phyloP scores from a whole-genome alignment of 37 sponge, comb jelly and placozoan genomes.

The Lycopodina hypogea region DNA sequence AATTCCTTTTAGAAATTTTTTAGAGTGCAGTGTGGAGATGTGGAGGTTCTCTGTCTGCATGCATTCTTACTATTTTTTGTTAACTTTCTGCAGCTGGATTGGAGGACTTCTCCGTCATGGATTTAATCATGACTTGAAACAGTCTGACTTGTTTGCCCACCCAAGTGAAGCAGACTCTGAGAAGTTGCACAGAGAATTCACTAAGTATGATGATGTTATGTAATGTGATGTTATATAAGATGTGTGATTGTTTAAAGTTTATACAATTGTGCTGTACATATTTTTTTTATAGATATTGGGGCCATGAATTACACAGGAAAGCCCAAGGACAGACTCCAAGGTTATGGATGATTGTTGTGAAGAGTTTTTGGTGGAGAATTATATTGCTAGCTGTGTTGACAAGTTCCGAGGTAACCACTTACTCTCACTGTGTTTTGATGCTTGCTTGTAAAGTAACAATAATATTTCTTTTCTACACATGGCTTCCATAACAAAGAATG shows the following conservation, averaged over 20 bases:
- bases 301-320: slow-evolving; percentile 25
- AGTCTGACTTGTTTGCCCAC: slow-evolving; percentile 48
- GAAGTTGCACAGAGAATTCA: slow-evolving; percentile 34
- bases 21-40: no score
- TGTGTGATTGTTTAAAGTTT: no score
- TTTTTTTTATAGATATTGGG: slow-evolving; percentile 28
- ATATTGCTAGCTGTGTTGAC: slow-evolving; percentile 21
- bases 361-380: slow-evolving; percentile 45
- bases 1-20: no score
- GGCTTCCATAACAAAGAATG: no score
- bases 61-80: no score
- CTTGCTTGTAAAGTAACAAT: no score
- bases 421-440: no score
- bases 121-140: slow-evolving; percentile 24
- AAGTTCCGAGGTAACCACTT: slow-evolving; percentile 25
- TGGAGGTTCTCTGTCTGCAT: no score
- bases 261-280: no score
- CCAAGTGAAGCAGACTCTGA: slow-evolving; percentile 46
- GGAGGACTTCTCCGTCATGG: slow-evolving; percentile 51
- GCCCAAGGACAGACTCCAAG: slow-evolving; percentile 27
- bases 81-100: slow-evolving; percentile 41
- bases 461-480: no score
- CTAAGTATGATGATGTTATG: slow-evolving; percentile 12
- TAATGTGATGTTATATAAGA: no score
- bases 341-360: slow-evolving; percentile 48